Evolutionary conservation across 2,797 vertebrate species (phyloP), one percentile per base, ranked within the genome.

Genomic region (Cossypha niveicapilla): DNA sequence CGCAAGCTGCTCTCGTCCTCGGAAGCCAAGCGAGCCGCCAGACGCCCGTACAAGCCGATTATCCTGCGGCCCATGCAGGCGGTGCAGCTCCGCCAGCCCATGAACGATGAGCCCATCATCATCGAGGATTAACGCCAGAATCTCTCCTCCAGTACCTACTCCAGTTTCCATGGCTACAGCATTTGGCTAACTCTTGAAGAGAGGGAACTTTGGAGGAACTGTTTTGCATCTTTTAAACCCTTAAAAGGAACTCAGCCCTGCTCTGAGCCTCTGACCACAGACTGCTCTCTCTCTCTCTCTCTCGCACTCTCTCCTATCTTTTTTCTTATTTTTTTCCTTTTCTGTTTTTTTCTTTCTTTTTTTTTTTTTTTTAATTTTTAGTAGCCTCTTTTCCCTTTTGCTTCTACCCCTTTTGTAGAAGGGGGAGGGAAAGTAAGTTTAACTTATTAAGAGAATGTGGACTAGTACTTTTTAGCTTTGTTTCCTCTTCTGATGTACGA

Each of bases 361-460:
- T 27, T 45, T 41, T 12, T 22, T 27, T 45, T 41, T 87, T 81
- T 88, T 39, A 37, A 48, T 82, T 96, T 93, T 96, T 96, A 96
- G 97, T 97, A 97, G 96, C 66, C 83, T 96, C 76, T 96, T 95
- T 95, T 93, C 71, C 88, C 79, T 88, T 95, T 96, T 91, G 80
- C 95, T 95, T 65, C 94, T 97, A 93, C 96, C 96, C 96, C 97
- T 98, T 98, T 97, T 97, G 98, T 98, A 98, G 98, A 97, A 96
- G 96, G 94, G 96, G 92, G 68, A 96, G 90, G 90, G 77, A 94
- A 95, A 96, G 93, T 97, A 97, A 95, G 97, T 98, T 98, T 99
- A 99, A 99, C 98, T 99, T 99, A 99, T 99, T 99, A 98, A 98
- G 98, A 98, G 98, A 98, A 97, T 76, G 95, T 97, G 92, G 88